These are phyloP conservation scores for Drosophila mauritiana DNA, from an alignment of 1,140 invertebrate species.

Conservation along the genomic window DNA sequence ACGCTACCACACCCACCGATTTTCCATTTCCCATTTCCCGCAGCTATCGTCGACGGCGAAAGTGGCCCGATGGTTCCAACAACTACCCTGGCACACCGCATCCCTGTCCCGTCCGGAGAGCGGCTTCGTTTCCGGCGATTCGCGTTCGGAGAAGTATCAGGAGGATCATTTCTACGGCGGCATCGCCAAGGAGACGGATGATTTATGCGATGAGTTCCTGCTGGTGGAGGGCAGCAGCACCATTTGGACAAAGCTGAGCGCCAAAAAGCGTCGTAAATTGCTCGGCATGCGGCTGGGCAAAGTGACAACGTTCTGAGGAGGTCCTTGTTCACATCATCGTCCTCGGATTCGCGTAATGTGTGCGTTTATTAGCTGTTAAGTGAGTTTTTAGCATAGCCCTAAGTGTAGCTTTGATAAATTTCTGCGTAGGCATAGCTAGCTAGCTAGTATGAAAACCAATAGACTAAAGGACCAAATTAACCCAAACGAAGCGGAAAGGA, in stretches of 20 bases:
- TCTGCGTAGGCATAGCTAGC: slow-evolving; percentile 39
- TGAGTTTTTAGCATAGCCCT: slow-evolving; percentile 56
- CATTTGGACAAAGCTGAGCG: slow-evolving; percentile 87
- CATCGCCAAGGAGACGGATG: slow-evolving; percentile 85
- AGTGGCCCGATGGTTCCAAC: slow-evolving; percentile 90
- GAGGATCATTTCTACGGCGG: slow-evolving; percentile 77
- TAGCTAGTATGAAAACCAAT: slow-evolving; percentile 71
- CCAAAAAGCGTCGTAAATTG: slow-evolving; percentile 88
- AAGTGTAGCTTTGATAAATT: slow-evolving; percentile 49
- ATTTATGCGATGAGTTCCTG: slow-evolving; percentile 85
- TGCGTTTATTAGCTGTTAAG: slow-evolving; percentile 83
- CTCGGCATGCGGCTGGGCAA: slow-evolving; percentile 88
- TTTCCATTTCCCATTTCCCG: slow-evolving; percentile 48
- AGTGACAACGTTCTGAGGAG: slow-evolving; percentile 87
- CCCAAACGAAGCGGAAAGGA: slow-evolving; percentile 38
- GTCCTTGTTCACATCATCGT: no score
- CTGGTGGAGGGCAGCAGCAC: slow-evolving; percentile 86
- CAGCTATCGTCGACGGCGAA: slow-evolving; percentile 89
- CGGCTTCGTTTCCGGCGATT: slow-evolving; percentile 89
- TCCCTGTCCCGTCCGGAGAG: slow-evolving; percentile 89
- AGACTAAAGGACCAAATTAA: slow-evolving; percentile 80
- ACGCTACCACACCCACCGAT: slow-evolving; percentile 17
- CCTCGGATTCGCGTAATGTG: slow-evolving; percentile 56
- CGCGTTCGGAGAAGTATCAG: slow-evolving; percentile 83
- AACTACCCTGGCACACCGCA: slow-evolving; percentile 86